phyloP scores from a whole-genome alignment of 2,888 invertebrate species.

The Sympetrum striolatum region DNA sequence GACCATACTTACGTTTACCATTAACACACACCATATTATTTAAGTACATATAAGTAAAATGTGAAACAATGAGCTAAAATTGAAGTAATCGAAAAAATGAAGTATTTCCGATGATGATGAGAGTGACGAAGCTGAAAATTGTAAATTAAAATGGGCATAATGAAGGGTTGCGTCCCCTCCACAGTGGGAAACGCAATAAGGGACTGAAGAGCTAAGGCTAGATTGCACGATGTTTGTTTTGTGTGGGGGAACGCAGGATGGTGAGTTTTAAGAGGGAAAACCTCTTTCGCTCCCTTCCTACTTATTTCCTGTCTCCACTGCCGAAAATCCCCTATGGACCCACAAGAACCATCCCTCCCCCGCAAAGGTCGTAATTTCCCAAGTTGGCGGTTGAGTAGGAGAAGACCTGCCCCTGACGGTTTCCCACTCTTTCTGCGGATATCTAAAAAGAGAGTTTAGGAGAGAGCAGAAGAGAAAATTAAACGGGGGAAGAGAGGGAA shows the following conservation, averaged over 20 bases:
- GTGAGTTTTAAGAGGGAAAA: background rate
- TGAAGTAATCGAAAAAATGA: background rate
- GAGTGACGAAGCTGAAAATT: background rate
- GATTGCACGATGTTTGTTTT: constrained; percentile 15
- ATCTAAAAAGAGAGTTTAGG: background rate
- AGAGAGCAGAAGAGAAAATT: background rate
- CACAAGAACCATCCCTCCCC: background rate
- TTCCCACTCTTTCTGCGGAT: background rate
- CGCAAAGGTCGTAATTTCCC: constrained; percentile 2
- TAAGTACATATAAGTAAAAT: no score
- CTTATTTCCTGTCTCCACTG: background rate
- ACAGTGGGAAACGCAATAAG: background rate
- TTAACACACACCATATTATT: no score
- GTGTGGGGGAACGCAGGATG: background rate
- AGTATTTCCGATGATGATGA: background rate
- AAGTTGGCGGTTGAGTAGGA: background rate
- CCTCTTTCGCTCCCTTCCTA: background rate
- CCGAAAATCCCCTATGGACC: background rate
- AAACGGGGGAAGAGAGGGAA: background rate
- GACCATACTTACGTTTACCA: no score
- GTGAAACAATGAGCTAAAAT: no score
- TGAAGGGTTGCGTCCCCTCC: no score
- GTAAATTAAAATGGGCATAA: background rate
- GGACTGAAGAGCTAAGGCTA: background rate
- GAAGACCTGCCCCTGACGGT: background rate